A percentile compares a stretch with the other conserved stretches of the same genome.
Evolutionary conservation across 2,113 vertebrate species (phyloP).

Genomic region (Pundamilia nyererei): DNA sequence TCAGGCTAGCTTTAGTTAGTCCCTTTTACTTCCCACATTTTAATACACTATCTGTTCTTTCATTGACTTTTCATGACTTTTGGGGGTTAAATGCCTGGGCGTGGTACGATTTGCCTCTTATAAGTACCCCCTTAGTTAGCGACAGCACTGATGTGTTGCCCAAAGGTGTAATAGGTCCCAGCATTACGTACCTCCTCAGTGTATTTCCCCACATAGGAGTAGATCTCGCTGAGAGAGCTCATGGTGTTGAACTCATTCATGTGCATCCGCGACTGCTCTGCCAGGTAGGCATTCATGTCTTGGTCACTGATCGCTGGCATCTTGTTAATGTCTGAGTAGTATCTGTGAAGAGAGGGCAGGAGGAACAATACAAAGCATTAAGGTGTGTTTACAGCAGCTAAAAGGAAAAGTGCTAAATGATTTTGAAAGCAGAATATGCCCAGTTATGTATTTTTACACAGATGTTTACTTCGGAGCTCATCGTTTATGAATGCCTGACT

Average conservation of each 20-base stretch:
- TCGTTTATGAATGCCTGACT: neutral
- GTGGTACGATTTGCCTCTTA: neutral
- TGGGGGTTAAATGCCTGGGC: neutral
- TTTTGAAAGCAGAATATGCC: neutral
- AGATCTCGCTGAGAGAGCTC: constrained; percentile 97
- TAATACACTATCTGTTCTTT: neutral
- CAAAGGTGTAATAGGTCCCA: neutral
- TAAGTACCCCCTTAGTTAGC: neutral
- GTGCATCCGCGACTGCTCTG: constrained; percentile 98
- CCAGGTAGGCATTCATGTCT: constrained; percentile 98
- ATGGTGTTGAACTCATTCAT: constrained; percentile 98
- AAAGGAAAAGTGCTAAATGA: neutral
- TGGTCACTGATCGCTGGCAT: constrained; percentile 99
- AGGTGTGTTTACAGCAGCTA: neutral
- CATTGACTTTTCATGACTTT: neutral
- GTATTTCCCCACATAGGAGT: constrained; percentile 98
- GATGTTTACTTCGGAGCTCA: neutral
- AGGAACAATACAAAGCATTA: constrained; percentile 3
- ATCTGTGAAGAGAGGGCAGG: constrained; percentile 66
- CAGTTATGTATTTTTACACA: neutral
- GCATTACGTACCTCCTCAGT: constrained; percentile 87
- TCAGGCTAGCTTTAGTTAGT: neutral
- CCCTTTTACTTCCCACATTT: neutral
- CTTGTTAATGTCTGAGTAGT: constrained; percentile 96
- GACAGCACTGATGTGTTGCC: neutral